Evolutionary conservation across 1,140 invertebrate species (phyloP).

Genomic region (Tyrophagus putrescentiae): DNA sequence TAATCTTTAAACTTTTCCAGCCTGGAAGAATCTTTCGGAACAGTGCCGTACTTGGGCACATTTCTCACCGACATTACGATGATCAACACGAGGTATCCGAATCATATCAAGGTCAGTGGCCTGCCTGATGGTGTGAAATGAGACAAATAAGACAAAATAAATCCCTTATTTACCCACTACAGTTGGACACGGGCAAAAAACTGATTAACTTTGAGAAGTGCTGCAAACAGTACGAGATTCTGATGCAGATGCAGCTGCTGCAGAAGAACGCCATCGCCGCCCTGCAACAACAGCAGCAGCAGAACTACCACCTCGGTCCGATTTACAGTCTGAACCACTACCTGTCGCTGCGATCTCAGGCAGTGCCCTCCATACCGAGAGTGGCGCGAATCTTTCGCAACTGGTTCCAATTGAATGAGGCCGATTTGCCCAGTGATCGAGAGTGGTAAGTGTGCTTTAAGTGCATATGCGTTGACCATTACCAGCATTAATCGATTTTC

Average conservation of each 20-base stretch:
- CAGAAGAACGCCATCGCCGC: constrained; percentile 43
- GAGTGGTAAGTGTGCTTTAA: constrained; percentile 20
- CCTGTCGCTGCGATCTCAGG: constrained; percentile 1
- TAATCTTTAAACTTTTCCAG: background rate
- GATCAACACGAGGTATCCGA: constrained; percentile 73
- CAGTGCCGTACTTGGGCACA: constrained; percentile 93
- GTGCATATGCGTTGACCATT: background rate
- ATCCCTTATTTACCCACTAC: background rate
- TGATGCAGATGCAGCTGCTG: constrained; percentile 85
- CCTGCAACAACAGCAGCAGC: constrained; percentile 18
- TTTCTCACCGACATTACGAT: constrained; percentile 96
- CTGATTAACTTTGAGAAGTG: constrained; percentile 97
- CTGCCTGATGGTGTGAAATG: background rate
- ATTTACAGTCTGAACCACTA: constrained; percentile 15
- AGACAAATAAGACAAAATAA: background rate
- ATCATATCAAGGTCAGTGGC: constrained; percentile 19
- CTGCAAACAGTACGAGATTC: constrained; percentile 93
- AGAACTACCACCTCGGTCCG: constrained; percentile 14
- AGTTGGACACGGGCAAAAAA: constrained; percentile 35
- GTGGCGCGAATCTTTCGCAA: constrained; percentile 23
- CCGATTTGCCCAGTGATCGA: constrained; percentile 22
- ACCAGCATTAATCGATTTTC: background rate
- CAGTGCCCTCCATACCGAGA: constrained; percentile 20
- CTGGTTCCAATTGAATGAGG: constrained; percentile 23
- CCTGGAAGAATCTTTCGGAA: constrained; percentile 43